A percentile compares a stretch with the other conserved stretches of the same genome.
These are phyloP conservation scores for Camponotus fellah DNA, from an alignment of 2,888 invertebrate genomes.

Conservation along the genomic window DNA sequence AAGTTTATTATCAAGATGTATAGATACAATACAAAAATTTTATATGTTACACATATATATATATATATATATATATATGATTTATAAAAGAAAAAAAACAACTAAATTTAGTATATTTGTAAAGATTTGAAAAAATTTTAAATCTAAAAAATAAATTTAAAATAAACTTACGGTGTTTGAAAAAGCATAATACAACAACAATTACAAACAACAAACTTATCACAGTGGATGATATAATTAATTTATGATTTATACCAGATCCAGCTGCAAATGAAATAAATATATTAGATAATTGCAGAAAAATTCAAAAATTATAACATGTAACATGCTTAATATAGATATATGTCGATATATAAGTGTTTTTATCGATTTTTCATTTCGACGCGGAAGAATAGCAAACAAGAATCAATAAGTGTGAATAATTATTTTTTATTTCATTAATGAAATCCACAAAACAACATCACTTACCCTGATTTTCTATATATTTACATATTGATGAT, in stretches of 20 bases:
- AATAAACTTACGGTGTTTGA: no score
- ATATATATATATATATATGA: no score
- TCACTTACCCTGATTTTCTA: not conserved
- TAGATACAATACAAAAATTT: not conserved
- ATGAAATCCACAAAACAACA: not conserved
- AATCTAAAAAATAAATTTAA: no score
- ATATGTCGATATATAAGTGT: not conserved
- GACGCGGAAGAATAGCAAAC: not conserved
- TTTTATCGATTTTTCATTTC: not conserved
- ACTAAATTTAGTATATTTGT: no score
- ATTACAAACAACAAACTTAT: not conserved
- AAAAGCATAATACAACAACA: not conserved
- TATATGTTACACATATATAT: not conserved
- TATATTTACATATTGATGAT: not conserved
- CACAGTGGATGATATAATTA: not conserved
- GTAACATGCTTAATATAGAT: not conserved
- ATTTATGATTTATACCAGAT: no score
- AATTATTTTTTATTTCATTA: not conserved
- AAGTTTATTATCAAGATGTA: not conserved
- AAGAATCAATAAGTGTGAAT: not conserved
- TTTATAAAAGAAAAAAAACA: no score
- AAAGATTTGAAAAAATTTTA: no score
- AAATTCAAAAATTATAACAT: not conserved
- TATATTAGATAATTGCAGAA: not conserved
- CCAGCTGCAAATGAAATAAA: conserved; percentile 17